These are phyloP conservation scores for Rhinolophus ferrumequinum DNA, from an alignment of 2,113 vertebrate species.

Conservation along the genomic window DNA sequence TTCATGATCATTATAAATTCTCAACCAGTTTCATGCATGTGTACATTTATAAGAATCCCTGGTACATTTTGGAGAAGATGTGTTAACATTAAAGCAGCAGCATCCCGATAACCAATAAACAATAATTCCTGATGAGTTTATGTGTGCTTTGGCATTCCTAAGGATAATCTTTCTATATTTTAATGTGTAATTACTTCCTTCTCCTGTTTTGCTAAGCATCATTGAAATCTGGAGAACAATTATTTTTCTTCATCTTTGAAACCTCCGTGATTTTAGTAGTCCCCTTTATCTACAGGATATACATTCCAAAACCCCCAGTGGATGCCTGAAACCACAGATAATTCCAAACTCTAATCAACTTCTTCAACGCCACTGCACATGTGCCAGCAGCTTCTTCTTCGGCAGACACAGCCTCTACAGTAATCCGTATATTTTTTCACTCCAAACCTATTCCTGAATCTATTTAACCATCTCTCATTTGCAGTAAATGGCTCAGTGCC, in stretches of 20 bases:
- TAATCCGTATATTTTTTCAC: background rate
- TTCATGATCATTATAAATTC: background rate
- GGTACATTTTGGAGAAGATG: background rate
- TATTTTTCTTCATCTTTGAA: conserved; percentile 46
- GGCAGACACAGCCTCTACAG: background rate
- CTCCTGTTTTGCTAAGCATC: conserved; percentile 46
- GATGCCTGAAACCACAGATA: background rate
- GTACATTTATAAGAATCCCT: background rate
- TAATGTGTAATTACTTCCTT: conserved; percentile 13
- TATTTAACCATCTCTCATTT: background rate
- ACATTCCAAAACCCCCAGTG: background rate
- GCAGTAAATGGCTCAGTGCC: background rate
- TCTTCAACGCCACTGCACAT: background rate
- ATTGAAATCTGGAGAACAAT: conserved; percentile 55
- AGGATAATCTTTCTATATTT: background rate
- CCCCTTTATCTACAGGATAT: background rate
- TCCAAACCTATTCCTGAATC: background rate
- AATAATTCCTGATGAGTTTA: background rate
- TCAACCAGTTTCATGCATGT: background rate
- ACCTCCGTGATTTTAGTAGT: conserved; percentile 9
- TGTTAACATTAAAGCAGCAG: background rate
- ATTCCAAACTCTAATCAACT: background rate
- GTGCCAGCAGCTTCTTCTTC: background rate
- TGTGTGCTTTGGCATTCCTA: background rate
- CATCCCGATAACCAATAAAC: background rate